A percentile compares a stretch with the other conserved stretches of the same genome.
Evolutionary conservation across 2,888 invertebrate species (phyloP).

Genomic region (Lacanobia wlatinum): DNA sequence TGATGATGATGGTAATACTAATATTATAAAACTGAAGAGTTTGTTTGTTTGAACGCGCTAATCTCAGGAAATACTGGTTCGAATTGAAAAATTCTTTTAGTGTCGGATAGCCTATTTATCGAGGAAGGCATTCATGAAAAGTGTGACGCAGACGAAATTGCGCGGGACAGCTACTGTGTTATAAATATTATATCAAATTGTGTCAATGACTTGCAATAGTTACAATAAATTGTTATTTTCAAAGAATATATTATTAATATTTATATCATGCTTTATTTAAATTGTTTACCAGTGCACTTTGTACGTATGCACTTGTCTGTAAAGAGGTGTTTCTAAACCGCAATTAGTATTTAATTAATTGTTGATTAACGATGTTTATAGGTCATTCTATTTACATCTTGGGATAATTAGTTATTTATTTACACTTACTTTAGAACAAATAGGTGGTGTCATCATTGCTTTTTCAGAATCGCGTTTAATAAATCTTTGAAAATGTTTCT

Average conservation of each 20-base stretch:
- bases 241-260: no score
- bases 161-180: no score
- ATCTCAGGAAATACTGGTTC: no score
- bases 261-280: not conserved
- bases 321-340: not conserved
- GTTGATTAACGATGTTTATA: conserved; percentile 2
- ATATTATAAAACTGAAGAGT: no score
- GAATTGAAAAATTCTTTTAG: no score
- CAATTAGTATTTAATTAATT: conserved; percentile 5
- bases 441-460: not conserved
- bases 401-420: not conserved
- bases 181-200: not conserved
- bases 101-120: no score
- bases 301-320: not conserved
- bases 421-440: not conserved
- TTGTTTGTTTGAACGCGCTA: no score
- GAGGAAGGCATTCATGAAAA: no score
- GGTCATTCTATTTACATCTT: not conserved
- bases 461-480: not conserved
- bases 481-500: no score
- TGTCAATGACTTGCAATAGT: not conserved
- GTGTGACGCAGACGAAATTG: no score
- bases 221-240: not conserved
- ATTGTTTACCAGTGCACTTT: not conserved
- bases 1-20: no score